Conservation (phyloP, 2,797 vertebrate species). For the Cephalopachus bancanus region DNA sequence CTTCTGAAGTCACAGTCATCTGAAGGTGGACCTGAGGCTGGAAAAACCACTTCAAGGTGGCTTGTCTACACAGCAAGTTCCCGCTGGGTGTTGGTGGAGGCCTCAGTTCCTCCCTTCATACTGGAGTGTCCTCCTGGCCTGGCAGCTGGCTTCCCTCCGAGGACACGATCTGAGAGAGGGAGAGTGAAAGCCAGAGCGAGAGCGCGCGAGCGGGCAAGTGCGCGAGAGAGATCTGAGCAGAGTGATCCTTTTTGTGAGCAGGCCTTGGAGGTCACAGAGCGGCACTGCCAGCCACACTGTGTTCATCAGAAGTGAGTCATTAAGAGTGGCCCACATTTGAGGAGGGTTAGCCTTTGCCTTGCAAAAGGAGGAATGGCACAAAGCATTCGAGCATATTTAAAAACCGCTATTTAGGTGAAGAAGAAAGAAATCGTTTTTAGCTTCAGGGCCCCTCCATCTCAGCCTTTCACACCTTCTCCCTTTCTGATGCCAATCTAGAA, state of each 20-base stretch:
- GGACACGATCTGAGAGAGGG: background rate
- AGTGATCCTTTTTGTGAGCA: background rate
- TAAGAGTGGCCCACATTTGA: accelerated
- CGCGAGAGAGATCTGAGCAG: background rate
- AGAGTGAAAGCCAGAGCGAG: no score
- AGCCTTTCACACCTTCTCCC: background rate
- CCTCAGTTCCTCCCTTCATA: background rate
- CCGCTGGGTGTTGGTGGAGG: background rate
- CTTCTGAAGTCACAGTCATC: background rate
- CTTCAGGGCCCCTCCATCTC: no score
- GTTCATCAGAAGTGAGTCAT: background rate
- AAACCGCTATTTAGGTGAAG: background rate
- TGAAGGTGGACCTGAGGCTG: background rate
- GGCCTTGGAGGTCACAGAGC: background rate
- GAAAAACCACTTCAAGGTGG: background rate
- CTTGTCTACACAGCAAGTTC: background rate
- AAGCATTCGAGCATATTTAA: background rate
- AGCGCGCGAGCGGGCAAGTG: no score
- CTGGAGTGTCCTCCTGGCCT: background rate
- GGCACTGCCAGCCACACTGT: background rate
- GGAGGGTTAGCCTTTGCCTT: background rate
- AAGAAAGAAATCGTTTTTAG: background rate
- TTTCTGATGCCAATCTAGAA: background rate
- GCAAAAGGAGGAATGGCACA: background rate
- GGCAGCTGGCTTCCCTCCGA: background rate